Evolutionary conservation across 2,797 vertebrate genomes (phyloP).

Genomic region (Erpetoichthys calabaricus): DNA sequence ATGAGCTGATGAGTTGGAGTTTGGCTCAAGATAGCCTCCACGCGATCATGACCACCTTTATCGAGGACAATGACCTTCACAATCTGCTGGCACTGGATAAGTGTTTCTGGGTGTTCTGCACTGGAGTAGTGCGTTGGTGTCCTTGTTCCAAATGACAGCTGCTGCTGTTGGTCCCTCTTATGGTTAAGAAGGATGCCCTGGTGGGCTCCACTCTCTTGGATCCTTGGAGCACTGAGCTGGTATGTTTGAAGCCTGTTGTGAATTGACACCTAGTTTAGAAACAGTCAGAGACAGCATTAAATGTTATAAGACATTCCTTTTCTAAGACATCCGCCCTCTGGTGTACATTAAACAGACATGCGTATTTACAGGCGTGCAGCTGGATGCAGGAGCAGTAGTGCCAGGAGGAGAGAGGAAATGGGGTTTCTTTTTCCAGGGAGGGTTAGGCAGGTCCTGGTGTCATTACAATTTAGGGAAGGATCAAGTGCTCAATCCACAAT

Average conservation of each 20-base stretch:
- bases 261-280: slow-evolving; percentile 99
- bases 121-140: slow-evolving; percentile 57
- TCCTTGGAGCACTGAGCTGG: slow-evolving; percentile 78
- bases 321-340: slow-evolving; percentile 48
- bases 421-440: slow-evolving; percentile 21
- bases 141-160: slow-evolving; percentile 44
- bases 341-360: slow-evolving; percentile 24
- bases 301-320: slow-evolving; percentile 93
- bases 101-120: slow-evolving; percentile 70
- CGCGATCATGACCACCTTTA: slow-evolving; percentile 81
- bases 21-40: slow-evolving; percentile 90
- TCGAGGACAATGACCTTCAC: slow-evolving; percentile 97
- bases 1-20: slow-evolving; percentile 81
- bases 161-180: slow-evolving; percentile 44
- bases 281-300: slow-evolving; percentile 98
- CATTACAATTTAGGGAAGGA: slow-evolving; percentile 37
- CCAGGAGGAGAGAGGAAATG: slow-evolving; percentile 20
- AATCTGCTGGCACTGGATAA: slow-evolving; percentile 97
- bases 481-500: slow-evolving; percentile 4
- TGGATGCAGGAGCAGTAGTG: slow-evolving; percentile 16
- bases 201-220: slow-evolving; percentile 66
- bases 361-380: slow-evolving; percentile 17
- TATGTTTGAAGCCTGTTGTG: slow-evolving; percentile 99
- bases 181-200: slow-evolving; percentile 67
- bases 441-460: slow-evolving; percentile 41